Evolutionary conservation across 37 sponge, comb jelly and placozoan species (phyloP), one percentile per base, ranked within the genome.

Genomic region (Dysidea cf. avara): DNA sequence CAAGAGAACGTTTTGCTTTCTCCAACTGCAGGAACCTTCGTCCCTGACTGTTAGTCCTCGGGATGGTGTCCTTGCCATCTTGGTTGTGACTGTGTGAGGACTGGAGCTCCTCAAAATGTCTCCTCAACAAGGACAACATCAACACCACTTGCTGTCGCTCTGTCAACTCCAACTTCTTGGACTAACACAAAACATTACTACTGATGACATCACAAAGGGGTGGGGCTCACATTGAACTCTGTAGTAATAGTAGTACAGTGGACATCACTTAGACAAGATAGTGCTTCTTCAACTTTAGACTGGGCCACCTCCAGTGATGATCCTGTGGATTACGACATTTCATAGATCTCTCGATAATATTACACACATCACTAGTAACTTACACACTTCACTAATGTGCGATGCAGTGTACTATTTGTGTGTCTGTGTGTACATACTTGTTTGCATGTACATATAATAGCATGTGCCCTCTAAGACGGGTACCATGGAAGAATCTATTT

Each of bases 101-200:
- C 76, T 90, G 91, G 38, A 77, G 57, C 0, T 46, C 56, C 55
- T 90, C 68, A 31, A 85, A 71, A 73, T 77, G 81, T 39, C 66
- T 56, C 4, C 86, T 33, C 20, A 84, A 65, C n/a, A 84, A 65
- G 14, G 78, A 39, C 34, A 90, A 77, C 72, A 85, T 46, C 3
- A 67, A 37, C 12, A 90, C 78, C 16, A 90, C 58, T 58, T 84
- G 82, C 7, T 64, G 81, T 46, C 71, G 81, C 53, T 90, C 91
- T 47, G 32, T 25, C 24, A 17, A 69, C 25, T 69, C 18, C 28
- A 31, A 26, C 24, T 30, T 26, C 52, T 53, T 18, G 2, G 49
- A 39, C 61, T 29, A 22, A 22, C 75, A 72, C 59, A 39, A 29
- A 60, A 31, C 16, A 29, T 2, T 48, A 74, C 33, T 7, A 31